phyloP scores from a whole-genome alignment of 2,888 invertebrate genomes.

The Crossocerus cetratus region DNA sequence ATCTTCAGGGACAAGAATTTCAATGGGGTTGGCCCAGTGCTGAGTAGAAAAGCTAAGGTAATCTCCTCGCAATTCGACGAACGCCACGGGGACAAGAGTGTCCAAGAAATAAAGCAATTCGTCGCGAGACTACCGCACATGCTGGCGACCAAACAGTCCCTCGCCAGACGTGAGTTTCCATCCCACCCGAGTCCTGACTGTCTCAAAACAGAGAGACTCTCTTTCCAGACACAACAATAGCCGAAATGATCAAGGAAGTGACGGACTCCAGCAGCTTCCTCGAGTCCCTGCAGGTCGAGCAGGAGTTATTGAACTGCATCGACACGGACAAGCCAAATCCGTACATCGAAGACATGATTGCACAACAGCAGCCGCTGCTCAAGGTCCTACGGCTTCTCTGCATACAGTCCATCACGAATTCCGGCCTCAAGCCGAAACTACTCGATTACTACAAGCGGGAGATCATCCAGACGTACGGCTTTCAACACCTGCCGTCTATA shows the following conservation, averaged over 20 bases:
- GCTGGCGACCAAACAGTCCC: conserved; percentile 90
- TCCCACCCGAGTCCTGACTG: background rate
- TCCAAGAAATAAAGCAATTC: conserved; percentile 96
- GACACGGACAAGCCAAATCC: conserved; percentile 93
- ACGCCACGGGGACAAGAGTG: conserved; percentile 89
- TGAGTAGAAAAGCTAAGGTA: conserved; percentile 91
- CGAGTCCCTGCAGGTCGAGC: conserved; percentile 89
- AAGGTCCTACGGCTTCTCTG: conserved; percentile 94
- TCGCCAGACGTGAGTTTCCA: conserved; percentile 81
- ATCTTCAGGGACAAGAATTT: conserved; percentile 91
- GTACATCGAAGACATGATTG: conserved; percentile 95
- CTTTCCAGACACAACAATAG: conserved; percentile 91
- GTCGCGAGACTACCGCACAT: conserved; percentile 93
- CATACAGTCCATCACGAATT: conserved; percentile 94
- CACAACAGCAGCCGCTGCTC: conserved; percentile 87
- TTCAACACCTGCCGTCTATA: conserved; percentile 88
- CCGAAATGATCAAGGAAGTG: conserved; percentile 94
- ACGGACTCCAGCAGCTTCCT: conserved; percentile 87
- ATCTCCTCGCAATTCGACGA: conserved; percentile 92
- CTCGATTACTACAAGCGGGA: conserved; percentile 85
- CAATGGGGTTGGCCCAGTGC: conserved; percentile 90
- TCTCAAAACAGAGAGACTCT: too few species aligned
- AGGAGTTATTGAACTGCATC: conserved; percentile 93
- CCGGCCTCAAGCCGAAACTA: conserved; percentile 94
- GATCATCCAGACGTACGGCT: conserved; percentile 91